Evolutionary conservation across 2,113 vertebrate genomes (phyloP).

Genomic region (Oostethus manadensis): DNA sequence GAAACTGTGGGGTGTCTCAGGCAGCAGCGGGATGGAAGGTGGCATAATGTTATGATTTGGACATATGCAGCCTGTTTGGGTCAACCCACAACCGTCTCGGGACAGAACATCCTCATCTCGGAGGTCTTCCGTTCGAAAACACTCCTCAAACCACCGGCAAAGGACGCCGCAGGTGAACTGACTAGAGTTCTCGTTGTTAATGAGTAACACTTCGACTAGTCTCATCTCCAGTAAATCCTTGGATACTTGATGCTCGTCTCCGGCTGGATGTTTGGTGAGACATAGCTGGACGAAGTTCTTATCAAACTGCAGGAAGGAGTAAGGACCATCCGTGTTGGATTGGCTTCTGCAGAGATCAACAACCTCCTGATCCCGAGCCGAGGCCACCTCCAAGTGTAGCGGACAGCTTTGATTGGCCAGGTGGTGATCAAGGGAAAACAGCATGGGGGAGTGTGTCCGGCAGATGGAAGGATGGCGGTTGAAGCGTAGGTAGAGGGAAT

Average conservation of each 20-base stretch:
- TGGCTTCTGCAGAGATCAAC: conserved; percentile 81
- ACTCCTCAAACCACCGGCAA: conserved; percentile 97
- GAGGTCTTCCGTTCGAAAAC: conserved; percentile 72
- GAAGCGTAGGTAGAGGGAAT: conserved; percentile 96
- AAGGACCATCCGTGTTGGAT: conserved; percentile 62
- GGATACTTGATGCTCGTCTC: conserved; percentile 62
- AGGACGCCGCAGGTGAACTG: conserved; percentile 95
- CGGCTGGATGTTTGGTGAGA: conserved; percentile 64
- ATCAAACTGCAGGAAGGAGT: conserved; percentile 93
- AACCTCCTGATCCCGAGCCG: conserved; percentile 70
- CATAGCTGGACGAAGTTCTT: conserved; percentile 98
- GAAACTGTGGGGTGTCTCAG: conserved; percentile 71
- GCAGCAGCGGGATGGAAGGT: conserved; percentile 61
- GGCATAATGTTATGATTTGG: conserved; percentile 73
- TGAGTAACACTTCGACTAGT: conserved; percentile 91
- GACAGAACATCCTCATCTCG: conserved; percentile 46
- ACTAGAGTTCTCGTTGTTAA: conserved; percentile 98
- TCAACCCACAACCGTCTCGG: conserved; percentile 79
- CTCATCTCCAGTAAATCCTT: conserved; percentile 83
- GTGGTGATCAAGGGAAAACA: conserved; percentile 93
- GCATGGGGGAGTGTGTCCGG: conserved; percentile 84
- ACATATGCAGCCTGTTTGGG: conserved; percentile 89
- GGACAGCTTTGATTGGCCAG: conserved; percentile 92
- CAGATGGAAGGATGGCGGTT: conserved; percentile 88
- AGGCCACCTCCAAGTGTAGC: conserved; percentile 53